A percentile compares a stretch with the other conserved stretches of the same genome.
phyloP scores from a whole-genome alignment of 2,797 vertebrate genomes.

The Leuciscus waleckii region DNA sequence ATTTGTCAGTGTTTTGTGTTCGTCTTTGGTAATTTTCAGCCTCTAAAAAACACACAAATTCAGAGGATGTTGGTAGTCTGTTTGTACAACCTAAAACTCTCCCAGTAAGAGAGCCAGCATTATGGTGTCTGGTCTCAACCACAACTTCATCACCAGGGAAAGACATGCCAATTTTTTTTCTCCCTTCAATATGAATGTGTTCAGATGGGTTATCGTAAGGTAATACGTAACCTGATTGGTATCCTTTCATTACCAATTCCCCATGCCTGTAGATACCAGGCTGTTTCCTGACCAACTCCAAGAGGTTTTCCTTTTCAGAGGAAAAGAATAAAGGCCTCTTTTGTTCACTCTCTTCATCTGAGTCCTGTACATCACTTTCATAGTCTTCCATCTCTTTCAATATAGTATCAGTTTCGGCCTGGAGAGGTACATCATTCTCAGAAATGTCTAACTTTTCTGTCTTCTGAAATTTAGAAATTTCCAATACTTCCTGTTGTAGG shows the following conservation, averaged over 20 bases:
- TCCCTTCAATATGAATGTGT: slow-evolving; percentile 78
- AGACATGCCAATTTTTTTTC: slow-evolving; percentile 74
- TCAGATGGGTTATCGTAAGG: slow-evolving; percentile 68
- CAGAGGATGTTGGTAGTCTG: slow-evolving; percentile 46
- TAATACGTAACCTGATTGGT: slow-evolving; percentile 74
- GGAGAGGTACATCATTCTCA: background rate
- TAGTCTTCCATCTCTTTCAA: slow-evolving; percentile 43
- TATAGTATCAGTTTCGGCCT: slow-evolving; percentile 41
- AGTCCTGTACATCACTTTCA: slow-evolving; percentile 12
- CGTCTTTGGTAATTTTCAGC: slow-evolving; percentile 67
- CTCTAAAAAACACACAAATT: slow-evolving; percentile 80
- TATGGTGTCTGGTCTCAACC: slow-evolving; percentile 69
- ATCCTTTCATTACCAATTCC: slow-evolving; percentile 73
- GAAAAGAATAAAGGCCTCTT: slow-evolving; percentile 15
- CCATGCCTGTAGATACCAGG: slow-evolving; percentile 74
- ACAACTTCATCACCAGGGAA: slow-evolving; percentile 81
- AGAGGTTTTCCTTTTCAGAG: slow-evolving; percentile 25
- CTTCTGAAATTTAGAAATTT: slow-evolving; percentile 76
- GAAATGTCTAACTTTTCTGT: slow-evolving; percentile 20
- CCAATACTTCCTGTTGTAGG: slow-evolving; percentile 78
- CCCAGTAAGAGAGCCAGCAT: slow-evolving; percentile 65
- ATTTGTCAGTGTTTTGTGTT: background rate
- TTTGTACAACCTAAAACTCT: slow-evolving; percentile 77
- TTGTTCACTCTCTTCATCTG: slow-evolving; percentile 10
- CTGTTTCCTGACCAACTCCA: slow-evolving; percentile 58